Evolutionary conservation across 2,113 vertebrate species (phyloP).

Genomic region (Pluvianellus socialis): DNA sequence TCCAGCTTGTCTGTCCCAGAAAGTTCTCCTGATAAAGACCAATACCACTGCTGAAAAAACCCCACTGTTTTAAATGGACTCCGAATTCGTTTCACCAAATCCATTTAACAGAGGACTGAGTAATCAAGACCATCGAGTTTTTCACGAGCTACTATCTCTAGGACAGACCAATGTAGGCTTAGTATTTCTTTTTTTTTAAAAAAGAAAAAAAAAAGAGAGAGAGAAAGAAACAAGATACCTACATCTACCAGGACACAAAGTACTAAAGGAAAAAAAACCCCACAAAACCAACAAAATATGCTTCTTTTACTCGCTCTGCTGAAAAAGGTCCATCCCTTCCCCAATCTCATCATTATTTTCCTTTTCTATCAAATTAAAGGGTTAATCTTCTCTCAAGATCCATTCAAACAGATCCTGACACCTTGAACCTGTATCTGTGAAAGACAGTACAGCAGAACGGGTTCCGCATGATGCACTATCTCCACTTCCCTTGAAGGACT

Average conservation of each 20-base stretch:
- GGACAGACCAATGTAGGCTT: background rate
- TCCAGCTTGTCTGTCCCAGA: background rate
- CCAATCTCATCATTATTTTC: background rate
- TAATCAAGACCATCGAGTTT: background rate
- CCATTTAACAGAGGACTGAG: background rate
- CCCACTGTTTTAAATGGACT: background rate
- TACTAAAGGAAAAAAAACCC: background rate
- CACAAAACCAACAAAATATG: background rate
- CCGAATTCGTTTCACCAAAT: background rate
- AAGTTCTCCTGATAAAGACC: background rate
- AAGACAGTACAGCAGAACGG: background rate
- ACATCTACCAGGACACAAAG: background rate
- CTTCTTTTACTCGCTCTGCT: background rate
- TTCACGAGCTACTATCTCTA: background rate
- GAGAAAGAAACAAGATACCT: background rate
- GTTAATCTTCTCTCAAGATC: background rate
- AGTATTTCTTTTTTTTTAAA: background rate
- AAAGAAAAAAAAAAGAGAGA: background rate
- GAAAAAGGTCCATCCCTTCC: background rate
- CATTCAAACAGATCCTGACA: background rate
- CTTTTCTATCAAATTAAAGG: background rate
- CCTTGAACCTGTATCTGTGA: rapidly evolving
- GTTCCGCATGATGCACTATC: background rate
- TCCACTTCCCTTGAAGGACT: background rate
- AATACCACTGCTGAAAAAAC: background rate